Evolutionary conservation across 30 jellyfish, hydroid and myxozoan genomes (phyloP).

Genomic region (Catostylus mosaicus): DNA sequence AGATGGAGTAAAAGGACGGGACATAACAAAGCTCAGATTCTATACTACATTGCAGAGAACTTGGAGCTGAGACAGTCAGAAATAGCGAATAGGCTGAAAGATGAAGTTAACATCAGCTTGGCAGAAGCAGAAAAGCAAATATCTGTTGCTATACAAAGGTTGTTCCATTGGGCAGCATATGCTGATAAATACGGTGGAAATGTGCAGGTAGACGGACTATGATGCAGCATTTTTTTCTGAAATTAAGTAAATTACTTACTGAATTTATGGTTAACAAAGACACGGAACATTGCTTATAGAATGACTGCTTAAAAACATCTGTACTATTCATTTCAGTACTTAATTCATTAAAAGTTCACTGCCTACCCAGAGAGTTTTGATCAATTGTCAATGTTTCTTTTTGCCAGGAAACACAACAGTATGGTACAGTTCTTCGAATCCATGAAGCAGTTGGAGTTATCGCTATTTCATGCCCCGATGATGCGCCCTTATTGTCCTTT

Average conservation of each 20-base stretch:
- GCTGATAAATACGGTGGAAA: conserved; percentile 97
- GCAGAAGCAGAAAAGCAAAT: conserved; percentile 83
- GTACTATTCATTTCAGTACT: too few relatives aligned
- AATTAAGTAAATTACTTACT: too few relatives aligned
- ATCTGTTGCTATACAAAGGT: conserved; percentile 64
- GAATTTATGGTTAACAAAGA: too few relatives aligned
- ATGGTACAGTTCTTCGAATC: conserved; percentile 96
- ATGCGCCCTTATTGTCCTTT: conserved; percentile 86
- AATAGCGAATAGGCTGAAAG: conserved; percentile 49
- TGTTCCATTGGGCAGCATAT: conserved; percentile 98
- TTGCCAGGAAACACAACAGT: conserved; percentile 91
- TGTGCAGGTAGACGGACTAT: conserved; percentile 98
- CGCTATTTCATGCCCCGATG: conserved; percentile 97
- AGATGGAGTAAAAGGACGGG: conserved; percentile 98
- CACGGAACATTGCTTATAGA: too few relatives aligned
- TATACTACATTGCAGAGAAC: conserved; percentile 92
- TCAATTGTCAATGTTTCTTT: conserved; percentile 7
- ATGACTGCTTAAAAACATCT: too few relatives aligned
- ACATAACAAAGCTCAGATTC: conserved; percentile 92
- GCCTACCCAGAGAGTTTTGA: too few relatives aligned
- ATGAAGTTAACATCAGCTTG: conserved; percentile 25
- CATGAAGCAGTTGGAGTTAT: conserved; percentile 95
- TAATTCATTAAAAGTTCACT: too few relatives aligned
- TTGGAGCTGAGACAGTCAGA: conserved; percentile 80
- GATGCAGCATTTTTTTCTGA: background rate